Percentiles rank a stretch among this genome's conserved stretches.
These are phyloP conservation scores for Dryoscopus gambensis DNA, from an alignment of 2,113 vertebrate species.

Conservation along the genomic window DNA sequence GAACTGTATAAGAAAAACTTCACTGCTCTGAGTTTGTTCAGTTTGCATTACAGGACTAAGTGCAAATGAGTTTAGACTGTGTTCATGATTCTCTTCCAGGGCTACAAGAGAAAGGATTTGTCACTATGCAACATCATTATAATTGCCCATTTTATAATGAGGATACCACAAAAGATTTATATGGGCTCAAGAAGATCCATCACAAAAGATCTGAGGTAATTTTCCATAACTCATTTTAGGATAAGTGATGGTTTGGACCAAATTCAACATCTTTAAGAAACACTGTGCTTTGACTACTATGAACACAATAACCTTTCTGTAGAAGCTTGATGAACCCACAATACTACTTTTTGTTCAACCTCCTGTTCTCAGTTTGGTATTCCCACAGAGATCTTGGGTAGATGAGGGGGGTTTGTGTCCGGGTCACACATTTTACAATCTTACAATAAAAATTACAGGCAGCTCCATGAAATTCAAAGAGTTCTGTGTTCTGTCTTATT, in stretches of 20 bases:
- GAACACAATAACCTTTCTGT: conserved; percentile 54
- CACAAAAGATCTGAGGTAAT: conserved; percentile 21
- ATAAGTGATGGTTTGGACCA: neutral
- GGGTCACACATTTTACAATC: conserved; percentile 11
- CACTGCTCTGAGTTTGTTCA: neutral
- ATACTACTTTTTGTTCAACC: conserved; percentile 21
- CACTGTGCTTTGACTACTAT: neutral
- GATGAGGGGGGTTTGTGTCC: neutral
- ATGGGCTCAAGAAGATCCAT: neutral
- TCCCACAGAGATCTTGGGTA: conserved; percentile 26
- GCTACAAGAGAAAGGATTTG: neutral
- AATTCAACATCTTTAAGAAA: neutral
- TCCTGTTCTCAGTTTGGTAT: neutral
- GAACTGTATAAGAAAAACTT: neutral
- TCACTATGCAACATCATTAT: neutral
- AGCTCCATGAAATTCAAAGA: conserved; percentile 27
- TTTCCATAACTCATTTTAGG: neutral
- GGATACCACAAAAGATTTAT: neutral
- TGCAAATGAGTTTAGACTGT: neutral
- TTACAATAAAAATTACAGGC: conserved; percentile 31
- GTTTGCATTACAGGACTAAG: neutral
- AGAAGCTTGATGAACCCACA: neutral
- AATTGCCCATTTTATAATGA: neutral
- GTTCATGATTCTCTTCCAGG: neutral
- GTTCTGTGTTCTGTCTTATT: conserved; percentile 35